Evolutionary conservation across 2,797 vertebrate genomes (phyloP), one percentile per base, ranked within the genome.

Genomic region (Furcifer pardalis): DNA sequence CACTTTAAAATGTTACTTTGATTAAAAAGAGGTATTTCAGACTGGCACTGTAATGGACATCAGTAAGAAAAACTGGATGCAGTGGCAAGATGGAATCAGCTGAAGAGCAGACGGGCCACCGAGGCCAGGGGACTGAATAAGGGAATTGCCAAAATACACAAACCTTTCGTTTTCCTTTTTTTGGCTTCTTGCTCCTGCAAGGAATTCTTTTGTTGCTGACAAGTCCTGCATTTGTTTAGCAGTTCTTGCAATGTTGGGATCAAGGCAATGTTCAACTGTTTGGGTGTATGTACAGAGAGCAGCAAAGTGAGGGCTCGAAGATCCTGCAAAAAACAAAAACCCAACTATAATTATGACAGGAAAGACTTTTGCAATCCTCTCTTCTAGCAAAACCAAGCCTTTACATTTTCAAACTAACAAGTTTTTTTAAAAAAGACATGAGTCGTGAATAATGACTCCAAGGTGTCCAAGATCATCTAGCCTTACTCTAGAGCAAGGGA

Each of bases 121-220:
- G 25, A 30, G n/a, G 3, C 25, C 30, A 37, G 77, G 8, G 35
- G 52, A 35, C 17, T 37, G 3, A 49, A 37, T 37, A 32, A 56
- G 62, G 37, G n/a, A 5, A 10, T 0, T 0, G 77, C 35, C 56
- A 9, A 12, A 42, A 0, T 63, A 78, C 84, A 85, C 84, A 85
- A 93, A 99, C 98, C 98, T 97, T 98, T 98, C 94, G 96, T 96
- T 96, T 98, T 98, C 92, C 97, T 96, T 94, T 98, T 97, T 95
- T 97, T 98, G 94, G 97, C 97, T 97, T 99, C 98, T 93, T 97
- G 97, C 92, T 99, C 98, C 95, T 98, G 96, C 92, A 97, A 69
- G 66, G 96, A 94, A 88, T 96, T 97, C 92, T 97, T 97, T 88
- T 98, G 98, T 91, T 99, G 98, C 0, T 98, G 96, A 90, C 98